Evolutionary conservation across 2,113 vertebrate species (phyloP).

Genomic region (Prochilodus magdalenae): DNA sequence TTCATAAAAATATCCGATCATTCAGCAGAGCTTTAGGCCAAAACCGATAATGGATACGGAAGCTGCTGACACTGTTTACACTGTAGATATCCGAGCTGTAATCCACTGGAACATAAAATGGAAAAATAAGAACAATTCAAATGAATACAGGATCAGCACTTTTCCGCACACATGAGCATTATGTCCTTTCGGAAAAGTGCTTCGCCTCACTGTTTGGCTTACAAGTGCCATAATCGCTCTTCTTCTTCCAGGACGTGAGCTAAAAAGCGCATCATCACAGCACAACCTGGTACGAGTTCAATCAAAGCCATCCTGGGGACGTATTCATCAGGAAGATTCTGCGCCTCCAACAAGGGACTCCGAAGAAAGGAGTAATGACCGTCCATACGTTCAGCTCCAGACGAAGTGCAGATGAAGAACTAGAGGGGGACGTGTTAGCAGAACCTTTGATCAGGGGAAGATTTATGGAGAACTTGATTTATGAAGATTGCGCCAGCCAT

Average conservation of each 20-base stretch:
- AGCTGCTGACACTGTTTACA: not conserved
- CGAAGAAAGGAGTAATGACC: constrained; percentile 3
- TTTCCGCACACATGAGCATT: not conserved
- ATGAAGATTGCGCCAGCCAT: constrained; percentile 29
- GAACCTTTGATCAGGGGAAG: not conserved
- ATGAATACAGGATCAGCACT: not conserved
- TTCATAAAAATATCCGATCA: not conserved
- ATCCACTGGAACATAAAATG: not conserved
- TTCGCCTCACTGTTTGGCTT: not conserved
- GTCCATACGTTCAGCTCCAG: constrained; percentile 5
- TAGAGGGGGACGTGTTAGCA: not conserved
- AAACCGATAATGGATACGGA: not conserved
- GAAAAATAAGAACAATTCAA: not conserved
- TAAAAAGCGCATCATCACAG: constrained; percentile 16
- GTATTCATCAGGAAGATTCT: constrained; percentile 23
- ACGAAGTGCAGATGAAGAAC: not conserved
- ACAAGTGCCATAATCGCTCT: not conserved
- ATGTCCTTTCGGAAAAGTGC: not conserved
- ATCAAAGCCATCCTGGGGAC: not conserved
- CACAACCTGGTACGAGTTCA: not conserved
- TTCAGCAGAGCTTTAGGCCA: not conserved
- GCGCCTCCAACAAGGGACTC: not conserved
- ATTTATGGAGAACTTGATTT: constrained; percentile 47
- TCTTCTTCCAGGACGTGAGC: not conserved
- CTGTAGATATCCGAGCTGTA: not conserved